A percentile compares a stretch with the other conserved stretches of the same genome.
Evolutionary conservation across 2,888 invertebrate species (phyloP).

Genomic region (Hanleya hanleyi): DNA sequence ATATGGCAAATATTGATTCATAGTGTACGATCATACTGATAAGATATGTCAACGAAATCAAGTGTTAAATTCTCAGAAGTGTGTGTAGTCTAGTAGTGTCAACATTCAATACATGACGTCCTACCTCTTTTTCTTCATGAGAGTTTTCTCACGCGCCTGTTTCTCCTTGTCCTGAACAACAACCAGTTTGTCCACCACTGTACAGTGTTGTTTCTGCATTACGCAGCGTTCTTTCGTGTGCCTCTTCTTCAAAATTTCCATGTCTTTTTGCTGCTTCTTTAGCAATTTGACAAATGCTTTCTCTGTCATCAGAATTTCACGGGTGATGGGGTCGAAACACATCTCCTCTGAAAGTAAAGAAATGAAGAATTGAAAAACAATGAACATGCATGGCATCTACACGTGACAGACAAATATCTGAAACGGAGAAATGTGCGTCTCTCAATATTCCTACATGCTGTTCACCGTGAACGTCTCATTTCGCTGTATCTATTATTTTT

Average conservation of each 20-base stretch:
- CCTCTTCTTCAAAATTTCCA: conserved; percentile 89
- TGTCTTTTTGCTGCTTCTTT: conserved; percentile 96
- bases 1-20: no score
- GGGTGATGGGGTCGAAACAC: conserved; percentile 67
- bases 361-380: no score
- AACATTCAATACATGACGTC: conserved; percentile 5
- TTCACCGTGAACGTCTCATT: no score
- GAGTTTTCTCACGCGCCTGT: conserved; percentile 63
- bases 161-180: conserved; percentile 75
- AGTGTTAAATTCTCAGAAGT: no score
- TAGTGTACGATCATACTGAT: no score
- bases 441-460: no score
- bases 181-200: conserved; percentile 92
- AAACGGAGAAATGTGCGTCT: no score
- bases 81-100: neutral
- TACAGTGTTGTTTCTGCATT: conserved; percentile 88
- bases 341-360: conserved; percentile 52
- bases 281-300: conserved; percentile 81
- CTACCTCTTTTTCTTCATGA: conserved; percentile 78
- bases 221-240: conserved; percentile 93
- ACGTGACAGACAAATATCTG: no score
- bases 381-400: no score
- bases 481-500: no score
- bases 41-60: no score
- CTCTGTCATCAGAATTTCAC: conserved; percentile 67